Conservation (phyloP, 2,797 vertebrate species). For the Spea hammondii region DNA sequence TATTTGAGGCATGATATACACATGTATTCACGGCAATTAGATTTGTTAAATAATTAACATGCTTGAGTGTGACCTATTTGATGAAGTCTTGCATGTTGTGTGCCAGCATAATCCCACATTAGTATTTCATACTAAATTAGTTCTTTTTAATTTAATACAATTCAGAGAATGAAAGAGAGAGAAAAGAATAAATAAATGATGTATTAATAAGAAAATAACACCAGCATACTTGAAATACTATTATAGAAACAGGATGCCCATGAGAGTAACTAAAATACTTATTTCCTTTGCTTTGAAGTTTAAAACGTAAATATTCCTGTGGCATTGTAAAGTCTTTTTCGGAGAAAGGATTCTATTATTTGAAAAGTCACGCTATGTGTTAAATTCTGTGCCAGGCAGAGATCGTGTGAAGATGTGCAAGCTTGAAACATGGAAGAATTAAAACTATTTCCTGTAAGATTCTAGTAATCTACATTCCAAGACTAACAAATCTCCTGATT, state of each 20-base stretch:
- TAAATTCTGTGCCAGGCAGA: slow-evolving; percentile 50
- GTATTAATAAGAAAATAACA: neutral
- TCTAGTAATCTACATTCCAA: slow-evolving; percentile 68
- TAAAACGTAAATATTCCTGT: slow-evolving; percentile 12
- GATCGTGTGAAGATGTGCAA: slow-evolving; percentile 45
- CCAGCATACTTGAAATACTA: neutral
- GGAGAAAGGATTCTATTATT: slow-evolving; percentile 7
- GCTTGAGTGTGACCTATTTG: neutral
- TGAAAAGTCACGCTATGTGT: slow-evolving; percentile 47
- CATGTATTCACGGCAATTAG: neutral
- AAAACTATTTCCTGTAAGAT: slow-evolving; percentile 57
- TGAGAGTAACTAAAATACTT: neutral
- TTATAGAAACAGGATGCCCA: slow-evolving; percentile 23
- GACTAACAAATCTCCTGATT: slow-evolving; percentile 70
- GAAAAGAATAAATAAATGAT: neutral
- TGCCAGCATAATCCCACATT: neutral
- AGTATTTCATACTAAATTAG: neutral
- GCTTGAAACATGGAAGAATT: slow-evolving; percentile 53
- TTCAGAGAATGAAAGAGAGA: neutral
- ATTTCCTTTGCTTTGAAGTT: slow-evolving; percentile 38
- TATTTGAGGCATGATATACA: neutral
- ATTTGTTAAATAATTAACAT: neutral
- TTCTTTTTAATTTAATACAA: neutral
- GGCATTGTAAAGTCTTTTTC: slow-evolving; percentile 13
- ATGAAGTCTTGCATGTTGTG: no score